These are phyloP conservation scores for Drosophila engyochracea DNA, from an alignment of 2,888 invertebrate genomes.

Conservation along the genomic window DNA sequence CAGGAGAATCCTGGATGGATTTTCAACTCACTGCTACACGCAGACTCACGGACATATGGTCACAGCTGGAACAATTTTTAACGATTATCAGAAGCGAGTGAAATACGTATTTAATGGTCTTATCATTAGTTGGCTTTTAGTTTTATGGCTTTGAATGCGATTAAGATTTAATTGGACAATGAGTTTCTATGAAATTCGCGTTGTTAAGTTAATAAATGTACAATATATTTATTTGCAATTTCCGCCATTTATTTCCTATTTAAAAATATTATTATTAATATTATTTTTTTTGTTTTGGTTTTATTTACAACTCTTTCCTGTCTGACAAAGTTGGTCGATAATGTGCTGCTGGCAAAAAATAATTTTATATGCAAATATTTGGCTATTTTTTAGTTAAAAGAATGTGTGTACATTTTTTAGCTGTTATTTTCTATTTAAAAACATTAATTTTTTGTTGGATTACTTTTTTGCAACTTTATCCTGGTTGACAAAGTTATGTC, in stretches of 20 bases:
- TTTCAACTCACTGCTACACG: conserved; percentile 23
- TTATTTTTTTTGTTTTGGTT: too few relatives aligned
- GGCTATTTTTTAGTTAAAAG: not conserved
- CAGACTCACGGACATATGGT: not conserved
- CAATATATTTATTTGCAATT: not conserved
- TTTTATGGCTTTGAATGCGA: not conserved
- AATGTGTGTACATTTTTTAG: not conserved
- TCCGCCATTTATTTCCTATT: not conserved
- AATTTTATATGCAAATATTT: not conserved
- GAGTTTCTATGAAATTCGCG: not conserved
- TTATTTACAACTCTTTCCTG: not conserved
- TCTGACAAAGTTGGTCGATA: not conserved
- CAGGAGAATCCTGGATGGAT: conserved; percentile 50
- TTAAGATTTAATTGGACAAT: not conserved
- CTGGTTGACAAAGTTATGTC: conserved; percentile 39
- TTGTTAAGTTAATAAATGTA: not conserved
- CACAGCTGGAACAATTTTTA: not conserved
- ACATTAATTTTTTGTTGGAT: not conserved
- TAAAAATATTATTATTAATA: not conserved
- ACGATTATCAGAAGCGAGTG: not conserved
- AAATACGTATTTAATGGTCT: not conserved
- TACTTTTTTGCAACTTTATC: conserved; percentile 7
- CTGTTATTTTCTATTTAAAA: not conserved
- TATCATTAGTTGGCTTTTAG: not conserved
- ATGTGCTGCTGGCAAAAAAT: not conserved